Conservation (phyloP, 2,888 invertebrate species). For the Sycophila texana region DNA sequence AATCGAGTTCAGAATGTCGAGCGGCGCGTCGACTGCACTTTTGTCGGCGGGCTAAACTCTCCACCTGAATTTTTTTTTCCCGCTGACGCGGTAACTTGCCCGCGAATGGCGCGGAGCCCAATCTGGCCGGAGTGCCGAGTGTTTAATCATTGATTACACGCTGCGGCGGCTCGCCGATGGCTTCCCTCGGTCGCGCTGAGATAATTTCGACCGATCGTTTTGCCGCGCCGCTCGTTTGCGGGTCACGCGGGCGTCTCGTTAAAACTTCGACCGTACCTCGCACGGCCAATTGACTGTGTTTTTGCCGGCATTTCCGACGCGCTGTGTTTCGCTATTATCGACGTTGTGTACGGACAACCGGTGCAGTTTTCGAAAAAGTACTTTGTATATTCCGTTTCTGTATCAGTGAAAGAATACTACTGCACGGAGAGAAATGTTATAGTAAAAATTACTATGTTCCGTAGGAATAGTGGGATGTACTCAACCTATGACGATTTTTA, state of each 20-base stretch:
- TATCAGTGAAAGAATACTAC: no score
- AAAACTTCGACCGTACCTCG: constrained; percentile 2
- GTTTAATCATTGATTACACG: constrained; percentile 25
- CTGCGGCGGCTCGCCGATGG: not conserved
- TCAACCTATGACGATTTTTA: no score
- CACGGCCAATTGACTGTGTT: not conserved
- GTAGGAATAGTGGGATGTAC: no score
- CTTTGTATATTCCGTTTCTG: no score
- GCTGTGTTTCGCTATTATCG: not conserved
- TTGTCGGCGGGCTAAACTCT: not conserved
- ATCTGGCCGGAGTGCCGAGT: not conserved
- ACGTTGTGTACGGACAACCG: no score
- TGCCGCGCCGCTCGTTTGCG: not conserved
- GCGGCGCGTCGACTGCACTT: not conserved
- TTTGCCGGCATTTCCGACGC: not conserved
- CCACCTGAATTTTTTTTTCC: not conserved
- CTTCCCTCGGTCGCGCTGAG: not conserved
- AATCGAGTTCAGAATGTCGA: no score
- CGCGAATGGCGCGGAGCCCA: no score
- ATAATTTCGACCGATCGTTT: not conserved
- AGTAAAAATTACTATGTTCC: no score
- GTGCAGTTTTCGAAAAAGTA: no score
- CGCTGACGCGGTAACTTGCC: not conserved
- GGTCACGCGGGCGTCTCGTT: not conserved
- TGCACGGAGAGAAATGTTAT: no score